Evolutionary conservation across 1,140 invertebrate genomes (phyloP), one percentile per base, ranked within the genome.

Genomic region (Apis dorsata): DNA sequence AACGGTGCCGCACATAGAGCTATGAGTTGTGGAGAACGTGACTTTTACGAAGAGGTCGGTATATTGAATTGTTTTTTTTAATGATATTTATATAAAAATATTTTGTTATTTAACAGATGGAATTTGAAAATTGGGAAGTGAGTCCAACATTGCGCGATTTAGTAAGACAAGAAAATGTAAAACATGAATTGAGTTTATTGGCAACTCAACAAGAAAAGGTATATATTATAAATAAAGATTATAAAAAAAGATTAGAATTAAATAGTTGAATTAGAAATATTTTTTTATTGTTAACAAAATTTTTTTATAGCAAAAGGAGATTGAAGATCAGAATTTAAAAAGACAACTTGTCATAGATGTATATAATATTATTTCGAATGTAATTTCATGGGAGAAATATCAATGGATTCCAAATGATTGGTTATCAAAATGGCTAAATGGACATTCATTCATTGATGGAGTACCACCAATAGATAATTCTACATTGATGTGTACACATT

Each of bases 351-450:
- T 94, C 8, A 89, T 93, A 79, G 90, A 93, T 73, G 89, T 93
- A 63, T 94, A 93, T 79, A 87, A 91, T 21, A 91, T 91, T 34
- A 88, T 93, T 21, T 86, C 85, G 76, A 88, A 84, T 81, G 79
- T 83, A 10, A 74, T 84, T 34, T 88, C 79, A 17, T 90, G 87
- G 62, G 79, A 68, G 11, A 88, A 92, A 12, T 95, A 92, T 84
- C 93, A 95, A 74, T 95, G 95, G 94, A 88, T 96, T 59, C 91
- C 94, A 24, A 92, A 88, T 8, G 93, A 94, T 44, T 95, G 95
- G 95, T 80, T 95, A 19, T 90, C 88, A 8, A 94, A 93, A 78
- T 94, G 93, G 93, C 72, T 94, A 0, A 92, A 81, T 66, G 86
- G 93, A 73, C 94, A 95, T 91, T 88, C 70, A 24, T 81, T 89